Conservation (phyloP, 2,113 vertebrate species). For the Paradoxurus hermaphroditus region DNA sequence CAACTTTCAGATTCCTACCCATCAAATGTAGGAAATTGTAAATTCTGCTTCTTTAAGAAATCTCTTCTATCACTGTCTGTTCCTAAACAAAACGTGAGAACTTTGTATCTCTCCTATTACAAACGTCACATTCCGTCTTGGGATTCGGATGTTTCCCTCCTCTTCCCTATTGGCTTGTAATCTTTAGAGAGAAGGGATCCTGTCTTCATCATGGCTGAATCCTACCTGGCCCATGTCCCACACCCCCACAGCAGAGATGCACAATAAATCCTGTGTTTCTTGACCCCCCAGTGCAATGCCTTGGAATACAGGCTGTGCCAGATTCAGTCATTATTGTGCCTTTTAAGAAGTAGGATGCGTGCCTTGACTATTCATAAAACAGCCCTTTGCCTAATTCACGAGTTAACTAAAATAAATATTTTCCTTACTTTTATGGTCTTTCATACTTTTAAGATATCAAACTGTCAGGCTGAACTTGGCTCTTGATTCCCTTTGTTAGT, state of each 20-base stretch:
- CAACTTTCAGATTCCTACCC: neutral
- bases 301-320: neutral
- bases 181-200: neutral
- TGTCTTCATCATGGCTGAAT: neutral
- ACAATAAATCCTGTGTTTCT: neutral
- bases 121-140: neutral
- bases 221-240: neutral
- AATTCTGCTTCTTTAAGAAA: neutral
- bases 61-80: neutral
- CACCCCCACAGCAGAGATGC: neutral
- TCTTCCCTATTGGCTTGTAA: neutral
- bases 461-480: neutral
- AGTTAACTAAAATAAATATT: conserved; percentile 54
- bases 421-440: conserved; percentile 29
- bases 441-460: conserved; percentile 39
- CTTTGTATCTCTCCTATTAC: neutral
- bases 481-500: neutral
- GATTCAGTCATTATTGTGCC: neutral
- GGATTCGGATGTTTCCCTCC: neutral
- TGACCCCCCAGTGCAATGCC: neutral
- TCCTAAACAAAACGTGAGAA: neutral
- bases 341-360: neutral
- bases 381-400: neutral
- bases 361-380: neutral
- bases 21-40: neutral